A percentile compares a stretch with the other conserved stretches of the same genome.
phyloP scores from a whole-genome alignment of 2,797 vertebrate genomes.

The Hybognathus amarus region DNA sequence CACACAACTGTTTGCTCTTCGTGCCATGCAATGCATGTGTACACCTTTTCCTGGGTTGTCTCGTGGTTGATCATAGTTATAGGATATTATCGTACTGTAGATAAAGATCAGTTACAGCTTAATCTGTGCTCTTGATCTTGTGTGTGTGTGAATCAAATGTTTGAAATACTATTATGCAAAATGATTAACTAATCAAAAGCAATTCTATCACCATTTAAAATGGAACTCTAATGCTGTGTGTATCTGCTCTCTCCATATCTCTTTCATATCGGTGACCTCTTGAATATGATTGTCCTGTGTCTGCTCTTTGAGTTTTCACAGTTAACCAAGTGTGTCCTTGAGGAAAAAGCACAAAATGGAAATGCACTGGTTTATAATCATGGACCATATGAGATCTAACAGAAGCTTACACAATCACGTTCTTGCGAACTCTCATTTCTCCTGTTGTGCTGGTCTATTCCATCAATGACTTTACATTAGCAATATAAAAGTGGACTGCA shows the following conservation, averaged over 20 bases:
- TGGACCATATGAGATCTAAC: slow-evolving; percentile 25
- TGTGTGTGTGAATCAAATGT: neutral
- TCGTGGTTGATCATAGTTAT: slow-evolving; percentile 18
- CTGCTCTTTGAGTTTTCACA: slow-evolving; percentile 38
- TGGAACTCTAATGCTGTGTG: slow-evolving; percentile 29
- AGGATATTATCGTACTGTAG: slow-evolving; percentile 18
- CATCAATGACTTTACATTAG: slow-evolving; percentile 1
- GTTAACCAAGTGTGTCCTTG: slow-evolving; percentile 18
- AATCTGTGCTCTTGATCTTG: slow-evolving; percentile 3
- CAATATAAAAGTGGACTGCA: slow-evolving; percentile 10
- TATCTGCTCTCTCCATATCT: slow-evolving; percentile 10
- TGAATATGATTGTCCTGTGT: slow-evolving; percentile 38
- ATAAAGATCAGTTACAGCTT: slow-evolving; percentile 36
- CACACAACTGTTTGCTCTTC: slow-evolving; percentile 28
- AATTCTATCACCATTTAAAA: slow-evolving; percentile 26
- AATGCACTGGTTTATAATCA: slow-evolving; percentile 26
- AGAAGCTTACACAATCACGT: slow-evolving; percentile 11
- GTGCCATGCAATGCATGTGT: slow-evolving; percentile 56
- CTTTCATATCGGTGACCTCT: slow-evolving; percentile 10
- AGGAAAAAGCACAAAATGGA: slow-evolving; percentile 44
- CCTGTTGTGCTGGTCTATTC: slow-evolving; percentile 1
- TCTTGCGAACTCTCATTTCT: neutral
- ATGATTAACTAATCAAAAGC: slow-evolving; percentile 4
- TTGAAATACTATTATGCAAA: neutral
- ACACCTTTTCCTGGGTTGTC: slow-evolving; percentile 42